phyloP scores from a whole-genome alignment of 2,888 invertebrate genomes.

The Micropterix aruncella region DNA sequence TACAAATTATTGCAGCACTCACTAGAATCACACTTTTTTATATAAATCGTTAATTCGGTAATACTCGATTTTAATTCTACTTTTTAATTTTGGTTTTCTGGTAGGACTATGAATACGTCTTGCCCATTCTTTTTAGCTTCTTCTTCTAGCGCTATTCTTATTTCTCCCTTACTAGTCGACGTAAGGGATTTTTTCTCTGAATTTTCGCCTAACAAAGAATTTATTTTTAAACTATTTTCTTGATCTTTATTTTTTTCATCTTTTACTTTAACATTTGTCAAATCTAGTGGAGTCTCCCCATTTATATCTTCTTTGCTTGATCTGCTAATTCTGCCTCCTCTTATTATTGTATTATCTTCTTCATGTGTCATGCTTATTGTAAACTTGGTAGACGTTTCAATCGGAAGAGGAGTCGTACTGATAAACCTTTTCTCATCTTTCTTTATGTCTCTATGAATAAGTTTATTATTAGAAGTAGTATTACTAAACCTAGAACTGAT shows the following conservation, averaged over 20 bases:
- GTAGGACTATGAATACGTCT: neutral
- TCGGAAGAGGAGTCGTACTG: no score
- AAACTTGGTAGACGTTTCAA: no score
- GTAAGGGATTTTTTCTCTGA: neutral
- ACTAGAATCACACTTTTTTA: neutral
- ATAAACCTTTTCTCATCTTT: no score
- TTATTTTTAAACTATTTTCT: no score
- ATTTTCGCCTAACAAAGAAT: neutral
- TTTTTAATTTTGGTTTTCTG: neutral
- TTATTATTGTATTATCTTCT: no score
- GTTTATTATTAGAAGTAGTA: no score
- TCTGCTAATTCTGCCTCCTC: neutral
- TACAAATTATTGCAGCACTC: neutral
- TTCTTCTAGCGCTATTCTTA: neutral
- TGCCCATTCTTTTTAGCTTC: neutral
- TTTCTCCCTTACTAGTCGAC: neutral
- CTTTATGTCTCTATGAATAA: no score
- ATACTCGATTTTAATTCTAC: neutral
- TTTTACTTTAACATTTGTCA: neutral
- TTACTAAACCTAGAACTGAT: neutral
- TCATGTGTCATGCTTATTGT: no score
- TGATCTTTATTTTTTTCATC: neutral
- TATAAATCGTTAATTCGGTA: neutral
- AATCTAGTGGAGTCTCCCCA: neutral
- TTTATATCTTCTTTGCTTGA: neutral